phyloP scores from a whole-genome alignment of 2,113 vertebrate species.

The Lonchura striata region DNA sequence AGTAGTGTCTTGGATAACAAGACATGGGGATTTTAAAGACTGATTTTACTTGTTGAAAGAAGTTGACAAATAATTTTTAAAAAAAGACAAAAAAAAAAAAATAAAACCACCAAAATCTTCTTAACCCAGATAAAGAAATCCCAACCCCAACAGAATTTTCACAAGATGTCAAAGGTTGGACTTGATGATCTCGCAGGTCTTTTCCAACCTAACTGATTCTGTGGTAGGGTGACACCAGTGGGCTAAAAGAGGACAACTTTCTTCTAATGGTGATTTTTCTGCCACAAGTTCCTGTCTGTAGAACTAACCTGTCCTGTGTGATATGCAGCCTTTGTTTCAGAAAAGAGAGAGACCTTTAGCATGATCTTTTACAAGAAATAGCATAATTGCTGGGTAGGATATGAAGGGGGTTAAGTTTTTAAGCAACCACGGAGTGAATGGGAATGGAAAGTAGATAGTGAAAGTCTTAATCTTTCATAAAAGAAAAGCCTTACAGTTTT shows the following conservation, averaged over 20 bases:
- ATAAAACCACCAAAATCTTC: accelerated
- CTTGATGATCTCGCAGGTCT: background rate
- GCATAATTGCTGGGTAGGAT: background rate
- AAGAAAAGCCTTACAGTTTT: background rate
- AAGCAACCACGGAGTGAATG: background rate
- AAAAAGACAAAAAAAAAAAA: background rate
- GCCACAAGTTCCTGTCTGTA: background rate
- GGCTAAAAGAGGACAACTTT: background rate
- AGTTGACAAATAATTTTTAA: background rate
- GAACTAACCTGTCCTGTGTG: background rate
- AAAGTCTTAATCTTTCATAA: background rate
- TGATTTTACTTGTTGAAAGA: background rate
- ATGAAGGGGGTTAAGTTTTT: background rate
- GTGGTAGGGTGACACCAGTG: background rate
- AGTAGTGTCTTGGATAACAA: background rate
- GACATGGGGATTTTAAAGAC: background rate
- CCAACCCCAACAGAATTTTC: background rate
- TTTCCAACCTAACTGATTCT: background rate
- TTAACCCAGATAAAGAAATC: background rate
- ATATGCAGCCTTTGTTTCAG: background rate
- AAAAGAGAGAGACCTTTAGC: background rate
- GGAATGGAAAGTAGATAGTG: background rate
- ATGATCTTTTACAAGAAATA: background rate
- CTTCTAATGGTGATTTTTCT: background rate
- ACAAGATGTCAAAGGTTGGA: too few species aligned